These are phyloP conservation scores for Chamaetylas fuelleborni DNA, from an alignment of 2,113 vertebrate genomes.

Conservation along the genomic window DNA sequence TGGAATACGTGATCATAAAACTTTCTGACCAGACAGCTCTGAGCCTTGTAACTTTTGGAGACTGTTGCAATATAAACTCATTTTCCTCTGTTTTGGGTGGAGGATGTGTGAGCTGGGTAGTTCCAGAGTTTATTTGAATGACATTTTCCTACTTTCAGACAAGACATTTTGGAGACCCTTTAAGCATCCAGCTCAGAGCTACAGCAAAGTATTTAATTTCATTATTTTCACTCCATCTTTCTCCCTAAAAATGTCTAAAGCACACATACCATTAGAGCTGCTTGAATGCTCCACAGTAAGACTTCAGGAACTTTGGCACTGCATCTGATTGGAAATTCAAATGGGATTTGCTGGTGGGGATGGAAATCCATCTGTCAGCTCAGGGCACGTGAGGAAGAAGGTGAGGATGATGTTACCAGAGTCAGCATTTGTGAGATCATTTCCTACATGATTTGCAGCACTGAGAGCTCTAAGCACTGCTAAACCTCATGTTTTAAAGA, in stretches of 20 bases:
- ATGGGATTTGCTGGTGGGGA: background rate
- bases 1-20: fast-evolving
- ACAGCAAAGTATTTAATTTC: background rate
- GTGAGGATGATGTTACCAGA: background rate
- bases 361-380: background rate
- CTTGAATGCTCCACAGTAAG: background rate
- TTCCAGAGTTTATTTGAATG: background rate
- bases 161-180: background rate
- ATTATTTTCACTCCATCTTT: background rate
- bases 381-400: background rate
- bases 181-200: background rate
- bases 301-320: background rate
- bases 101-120: background rate
- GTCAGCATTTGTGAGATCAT: background rate
- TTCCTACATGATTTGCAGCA: background rate
- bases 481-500: slow-evolving; percentile 7
- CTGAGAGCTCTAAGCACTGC: background rate
- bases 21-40: background rate
- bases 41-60: background rate
- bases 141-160: background rate
- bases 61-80: background rate
- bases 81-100: background rate
- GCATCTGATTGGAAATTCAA: background rate
- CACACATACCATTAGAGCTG: background rate
- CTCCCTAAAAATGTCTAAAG: background rate